Evolutionary conservation across 2,888 invertebrate species (phyloP).

Genomic region (Lagria hirta): DNA sequence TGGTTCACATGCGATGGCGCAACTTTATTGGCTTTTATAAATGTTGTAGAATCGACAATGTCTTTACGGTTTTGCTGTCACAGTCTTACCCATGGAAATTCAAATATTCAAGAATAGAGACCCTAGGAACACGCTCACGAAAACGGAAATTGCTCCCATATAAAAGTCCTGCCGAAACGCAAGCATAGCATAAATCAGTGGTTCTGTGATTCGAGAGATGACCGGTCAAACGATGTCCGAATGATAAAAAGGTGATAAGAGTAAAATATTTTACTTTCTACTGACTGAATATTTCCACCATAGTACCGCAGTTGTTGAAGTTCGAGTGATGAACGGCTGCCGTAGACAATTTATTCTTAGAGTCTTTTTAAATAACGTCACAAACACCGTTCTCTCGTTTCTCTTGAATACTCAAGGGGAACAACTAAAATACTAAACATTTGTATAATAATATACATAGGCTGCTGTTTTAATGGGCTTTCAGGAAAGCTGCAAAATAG

Average conservation of each 20-base stretch:
- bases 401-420: no score
- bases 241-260: constrained; percentile 41
- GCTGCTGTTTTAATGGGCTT: no score
- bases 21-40: constrained; percentile 22
- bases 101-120: constrained; percentile 36
- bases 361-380: no score
- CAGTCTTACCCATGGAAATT: constrained; percentile 29
- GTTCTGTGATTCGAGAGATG: constrained; percentile 31
- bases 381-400: no score
- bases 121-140: constrained; percentile 35
- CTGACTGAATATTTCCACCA: no score
- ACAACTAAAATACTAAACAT: no score
- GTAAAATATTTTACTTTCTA: constrained; percentile 39
- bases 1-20: constrained; percentile 13
- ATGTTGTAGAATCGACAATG: constrained; percentile 19
- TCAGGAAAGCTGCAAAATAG: no score
- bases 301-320: no score
- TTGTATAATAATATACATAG: no score
- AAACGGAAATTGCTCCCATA: constrained; percentile 41
- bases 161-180: constrained; percentile 42
- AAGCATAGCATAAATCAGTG: constrained; percentile 42
- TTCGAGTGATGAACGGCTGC: no score
- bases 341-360: no score
- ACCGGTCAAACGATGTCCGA: constrained; percentile 39
- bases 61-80: constrained; percentile 12